Evolutionary conservation across 1,140 invertebrate genomes (phyloP), one percentile per base, ranked within the genome.

Genomic region (Atta texana): DNA sequence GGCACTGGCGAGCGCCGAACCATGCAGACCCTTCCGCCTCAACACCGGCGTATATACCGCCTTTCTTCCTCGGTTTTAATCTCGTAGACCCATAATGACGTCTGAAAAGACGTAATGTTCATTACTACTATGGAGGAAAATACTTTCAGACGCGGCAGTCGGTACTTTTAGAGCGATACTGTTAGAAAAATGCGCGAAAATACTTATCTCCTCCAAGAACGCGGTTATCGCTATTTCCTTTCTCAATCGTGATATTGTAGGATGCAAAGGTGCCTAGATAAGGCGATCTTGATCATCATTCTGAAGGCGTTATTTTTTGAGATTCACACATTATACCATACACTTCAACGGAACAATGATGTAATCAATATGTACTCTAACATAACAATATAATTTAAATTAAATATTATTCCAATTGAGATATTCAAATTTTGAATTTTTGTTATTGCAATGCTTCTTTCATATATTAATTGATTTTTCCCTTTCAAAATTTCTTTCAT

Each of bases 31-130:
- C 66, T 84, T 84, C 80, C 69, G 69, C 69, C 55, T 75, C 80
- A 75, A 84, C 80, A 84, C 80, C 80, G 39, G 16, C 80, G 80
- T 61, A 59, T 57, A 85, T 57, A 85, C 49, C 69, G 78, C 34
- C 51, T 75, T 85, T 53, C 71, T 87, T 82, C 18, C 39, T 69
- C n/a, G 64, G 63, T 84, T 59, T 81, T 86, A 86, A 86, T 86
- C 80, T 63, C 80, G 80, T 75, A 75, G 39, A 84, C 39, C 69
- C 55, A 75, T 84, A 84, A 84, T 61, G 80, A 84, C 69, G 80
- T 84, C 39, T 75, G 55, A 59, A 61, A 61, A 84, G 69, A 84
- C 80, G 55, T 75, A 84, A 84, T 84, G 80, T 84, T 84, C 80
- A 84, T 84, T 84, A 84, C 80, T 61, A 44, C 55, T 12, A 61